Percentiles rank a stretch among this genome's conserved stretches.
Conservation (phyloP, 2,113 vertebrate genomes). For the Rhynchopsitta pachyrhyncha region DNA sequence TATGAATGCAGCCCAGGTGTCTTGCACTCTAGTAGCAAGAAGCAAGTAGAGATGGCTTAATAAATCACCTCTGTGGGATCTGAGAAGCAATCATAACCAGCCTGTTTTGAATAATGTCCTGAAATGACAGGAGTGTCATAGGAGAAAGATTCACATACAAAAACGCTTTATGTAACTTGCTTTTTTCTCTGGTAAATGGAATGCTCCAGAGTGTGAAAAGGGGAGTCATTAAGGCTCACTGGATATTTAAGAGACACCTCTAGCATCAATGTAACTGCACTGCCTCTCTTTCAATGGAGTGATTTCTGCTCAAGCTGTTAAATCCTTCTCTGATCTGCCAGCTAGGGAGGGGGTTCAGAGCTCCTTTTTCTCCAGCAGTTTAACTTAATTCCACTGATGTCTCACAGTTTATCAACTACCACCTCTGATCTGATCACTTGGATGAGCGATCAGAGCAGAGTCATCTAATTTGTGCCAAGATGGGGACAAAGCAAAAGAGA, state of each 20-base stretch:
- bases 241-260: slow-evolving; percentile 4
- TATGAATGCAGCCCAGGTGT: not conserved
- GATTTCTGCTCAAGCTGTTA: slow-evolving; percentile 29
- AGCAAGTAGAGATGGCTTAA: not conserved
- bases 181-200: not conserved
- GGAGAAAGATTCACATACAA: not conserved
- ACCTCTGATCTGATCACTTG: slow-evolving; percentile 8
- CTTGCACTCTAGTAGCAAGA: not conserved
- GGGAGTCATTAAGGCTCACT: not conserved
- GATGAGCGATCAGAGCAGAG: not conserved
- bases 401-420: not conserved
- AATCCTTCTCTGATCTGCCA: slow-evolving; percentile 41
- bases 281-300: not conserved
- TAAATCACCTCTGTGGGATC: not conserved
- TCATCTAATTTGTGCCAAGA: not conserved
- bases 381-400: slow-evolving; percentile 41
- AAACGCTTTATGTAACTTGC: not conserved
- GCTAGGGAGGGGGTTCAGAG: not conserved
- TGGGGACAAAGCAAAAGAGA: not conserved
- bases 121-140: not conserved
- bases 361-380: slow-evolving; percentile 42
- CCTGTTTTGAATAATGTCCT: not conserved
- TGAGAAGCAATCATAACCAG: not conserved
- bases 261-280: not conserved
- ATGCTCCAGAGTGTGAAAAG: not conserved